Conservation (phyloP, 2,797 vertebrate species). For the Chrosomus eos region DNA sequence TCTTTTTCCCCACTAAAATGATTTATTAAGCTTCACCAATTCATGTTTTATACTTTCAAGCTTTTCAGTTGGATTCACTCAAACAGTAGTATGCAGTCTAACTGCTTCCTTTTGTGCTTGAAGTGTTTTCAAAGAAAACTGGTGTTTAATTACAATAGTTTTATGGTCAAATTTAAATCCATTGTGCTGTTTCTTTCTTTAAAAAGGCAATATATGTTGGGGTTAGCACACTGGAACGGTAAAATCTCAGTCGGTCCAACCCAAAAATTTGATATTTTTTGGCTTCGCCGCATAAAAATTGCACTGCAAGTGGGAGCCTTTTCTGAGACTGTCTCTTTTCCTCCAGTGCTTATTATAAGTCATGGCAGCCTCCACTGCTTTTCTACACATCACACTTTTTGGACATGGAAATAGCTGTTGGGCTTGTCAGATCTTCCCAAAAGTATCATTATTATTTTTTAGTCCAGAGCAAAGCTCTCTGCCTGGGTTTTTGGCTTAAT, state of each 20-base stretch:
- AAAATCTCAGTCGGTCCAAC: neutral
- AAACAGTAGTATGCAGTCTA: neutral
- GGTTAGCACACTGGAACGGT: neutral
- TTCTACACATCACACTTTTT: constrained; percentile 8
- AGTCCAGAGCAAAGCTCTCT: constrained; percentile 17
- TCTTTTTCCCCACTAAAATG: neutral
- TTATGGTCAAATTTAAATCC: constrained; percentile 36
- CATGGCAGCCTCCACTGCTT: constrained; percentile 2
- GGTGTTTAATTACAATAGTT: constrained; percentile 33
- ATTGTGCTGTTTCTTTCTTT: constrained; percentile 22
- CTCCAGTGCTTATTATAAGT: constrained; percentile 10
- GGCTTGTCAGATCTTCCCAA: constrained; percentile 32
- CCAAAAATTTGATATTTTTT: neutral
- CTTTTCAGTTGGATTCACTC: neutral
- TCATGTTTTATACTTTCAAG: constrained; percentile 26
- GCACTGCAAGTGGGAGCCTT: neutral
- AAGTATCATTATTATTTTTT: constrained; percentile 34
- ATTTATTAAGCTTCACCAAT: constrained; percentile 43
- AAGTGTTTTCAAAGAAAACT: constrained; percentile 32
- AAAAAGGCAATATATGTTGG: neutral
- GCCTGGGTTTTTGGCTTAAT: constrained; percentile 16
- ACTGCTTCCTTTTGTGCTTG: neutral
- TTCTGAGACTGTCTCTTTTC: neutral
- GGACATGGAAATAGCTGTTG: constrained; percentile 26
- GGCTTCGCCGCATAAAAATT: neutral